Base-by-base conservation (phyloP, 2,113 vertebrate genomes). In the Neogobius melanostomus region DNA sequence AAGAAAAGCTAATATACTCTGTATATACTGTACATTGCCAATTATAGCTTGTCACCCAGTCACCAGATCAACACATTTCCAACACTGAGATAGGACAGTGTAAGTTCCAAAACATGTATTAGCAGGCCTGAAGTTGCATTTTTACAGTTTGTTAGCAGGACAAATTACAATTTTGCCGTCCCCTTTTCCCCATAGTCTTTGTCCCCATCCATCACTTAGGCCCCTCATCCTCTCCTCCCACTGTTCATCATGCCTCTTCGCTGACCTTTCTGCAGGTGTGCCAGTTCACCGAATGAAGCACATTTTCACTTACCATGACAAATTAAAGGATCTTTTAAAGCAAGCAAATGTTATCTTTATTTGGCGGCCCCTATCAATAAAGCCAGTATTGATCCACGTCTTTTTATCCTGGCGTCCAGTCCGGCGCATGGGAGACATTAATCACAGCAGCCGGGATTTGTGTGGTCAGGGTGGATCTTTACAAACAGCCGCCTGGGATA, bases 261-360 rank as follows among this genome's bases (percentile, higher is more conserved):
- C 6, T 54, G 73, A 85, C 83, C 82, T 85, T 76, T 87, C 68
- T 45, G 50, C 74, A 75, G 72, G 53, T 73, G 59, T 36, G 53
- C 46, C 67, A 3, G 6, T n/a, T 50, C 60, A 48, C 56, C 65
- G 44, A 84, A 73, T 69, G 72, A 82, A 88, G 84, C 77, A 74
- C 61, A 48, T 77, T 90, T 90, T 82, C 36, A 86, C 79, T 84
- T 72, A 85, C 72, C 53, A 45, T 82, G 89, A 90, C 86, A 82
- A 85, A 89, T 92, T 72, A 85, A 86, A 87, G 82, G 82, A 90
- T 88, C 85, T 73, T 77, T 83, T 83, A 83, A 85, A 90, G 83
- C 83, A 81, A 83, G 81, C 83, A 91, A 91, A 90, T 91, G 84
- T 88, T 87, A 90, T 86, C 82, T 91, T 92, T 87, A 90, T 91